These are phyloP conservation scores for Zosterops pallidus DNA, from an alignment of 2,113 vertebrate species.

Conservation along the genomic window DNA sequence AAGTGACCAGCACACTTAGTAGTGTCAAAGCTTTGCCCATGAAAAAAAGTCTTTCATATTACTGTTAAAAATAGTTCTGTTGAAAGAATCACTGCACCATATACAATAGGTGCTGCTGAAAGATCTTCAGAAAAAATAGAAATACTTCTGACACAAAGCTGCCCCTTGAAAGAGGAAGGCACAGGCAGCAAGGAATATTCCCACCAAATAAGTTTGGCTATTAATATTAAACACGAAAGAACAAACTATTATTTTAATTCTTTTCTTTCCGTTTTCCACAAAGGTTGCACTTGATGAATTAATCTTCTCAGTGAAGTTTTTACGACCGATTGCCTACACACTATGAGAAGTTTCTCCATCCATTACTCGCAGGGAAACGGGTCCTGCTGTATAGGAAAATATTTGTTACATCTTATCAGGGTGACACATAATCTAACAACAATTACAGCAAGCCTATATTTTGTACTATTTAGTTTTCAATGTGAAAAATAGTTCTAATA, in stretches of 20 bases:
- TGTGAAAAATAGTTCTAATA: slow-evolving; percentile 76
- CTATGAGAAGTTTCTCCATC: slow-evolving; percentile 82
- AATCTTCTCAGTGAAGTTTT: slow-evolving; percentile 81
- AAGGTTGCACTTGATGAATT: slow-evolving; percentile 73
- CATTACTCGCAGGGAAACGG: slow-evolving; percentile 76
- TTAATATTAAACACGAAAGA: slow-evolving; percentile 58
- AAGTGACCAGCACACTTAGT: slow-evolving; percentile 51
- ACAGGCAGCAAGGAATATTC: not conserved
- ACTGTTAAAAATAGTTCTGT: slow-evolving; percentile 51
- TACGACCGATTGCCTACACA: slow-evolving; percentile 74
- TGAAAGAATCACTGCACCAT: slow-evolving; percentile 13
- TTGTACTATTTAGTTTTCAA: slow-evolving; percentile 76
- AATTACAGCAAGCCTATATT: slow-evolving; percentile 84
- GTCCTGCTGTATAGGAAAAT: slow-evolving; percentile 73
- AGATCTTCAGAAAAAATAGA: not conserved
- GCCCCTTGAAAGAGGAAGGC: not conserved
- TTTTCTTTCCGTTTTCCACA: slow-evolving; percentile 55
- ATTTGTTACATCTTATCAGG: slow-evolving; percentile 88
- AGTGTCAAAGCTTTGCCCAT: slow-evolving; percentile 56
- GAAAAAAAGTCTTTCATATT: slow-evolving; percentile 56
- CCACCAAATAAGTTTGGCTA: not conserved
- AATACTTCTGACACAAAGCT: not conserved
- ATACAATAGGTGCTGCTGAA: not conserved
- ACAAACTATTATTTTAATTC: slow-evolving; percentile 70
- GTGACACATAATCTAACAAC: slow-evolving; percentile 86